Evolutionary conservation across 1,140 invertebrate species (phyloP), one percentile per base, ranked within the genome.

Genomic region (Diprion similis): DNA sequence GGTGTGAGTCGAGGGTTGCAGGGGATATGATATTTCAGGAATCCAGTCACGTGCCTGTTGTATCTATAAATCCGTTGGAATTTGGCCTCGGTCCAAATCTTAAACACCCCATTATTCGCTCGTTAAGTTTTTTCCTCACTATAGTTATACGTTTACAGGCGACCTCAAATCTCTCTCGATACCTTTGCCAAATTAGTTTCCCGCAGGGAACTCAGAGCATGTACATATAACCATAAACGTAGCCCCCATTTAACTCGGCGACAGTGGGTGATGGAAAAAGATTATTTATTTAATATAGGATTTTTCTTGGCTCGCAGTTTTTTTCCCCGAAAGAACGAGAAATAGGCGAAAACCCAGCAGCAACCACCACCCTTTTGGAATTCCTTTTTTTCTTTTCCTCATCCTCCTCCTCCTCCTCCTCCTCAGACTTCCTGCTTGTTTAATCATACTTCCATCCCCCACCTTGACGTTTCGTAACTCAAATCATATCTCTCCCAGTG

Each of bases 111-210:
- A 17, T 59, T 59, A 59, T 59, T 59, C n/a, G 51, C 11, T 59
- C 51, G 51, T 59, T 59, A 59, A 59, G 6, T 59, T 59, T 59
- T 8, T 59, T 59, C n/a, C n/a, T n/a, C n/a, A 13, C n/a, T 17
- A 59, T 15, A 4, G 3, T 9, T 59, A 15, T 59, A 10, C 15
- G 11, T 17, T 8, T 8, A 59, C 51, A 6, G 11, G n/a, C 11
- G 51, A 59, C n/a, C 51, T 13, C 6, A 4, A 17, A 59, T 59
- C 51, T 9, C 11, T 59, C 51, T 59, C 51, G 51, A 59, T 59
- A 59, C 51, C 51, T 59, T 59, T 59, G 51, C 51, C 51, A 59
- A 59, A 59, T 59, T 59, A 59, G 51, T 59, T 59, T 59, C 9
- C 51, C n/a, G 51, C 51, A 37, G 24, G 24, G 24, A 37, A 37